Conservation (phyloP, 2,797 vertebrate species). For the Knipowitschia caucasica region DNA sequence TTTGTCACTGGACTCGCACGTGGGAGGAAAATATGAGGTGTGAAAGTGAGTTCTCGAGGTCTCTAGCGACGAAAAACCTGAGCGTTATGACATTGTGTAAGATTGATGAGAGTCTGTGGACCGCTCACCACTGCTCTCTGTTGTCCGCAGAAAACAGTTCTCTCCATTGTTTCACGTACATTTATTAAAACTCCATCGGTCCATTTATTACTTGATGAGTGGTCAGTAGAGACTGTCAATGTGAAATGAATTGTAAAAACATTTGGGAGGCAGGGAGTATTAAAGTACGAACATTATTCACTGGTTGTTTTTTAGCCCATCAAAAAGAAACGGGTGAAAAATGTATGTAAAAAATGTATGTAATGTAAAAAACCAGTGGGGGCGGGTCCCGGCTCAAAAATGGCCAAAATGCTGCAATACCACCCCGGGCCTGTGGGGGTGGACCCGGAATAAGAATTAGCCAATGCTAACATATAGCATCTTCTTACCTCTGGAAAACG, state of each 20-base stretch:
- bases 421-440: no score
- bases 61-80: constrained; percentile 19
- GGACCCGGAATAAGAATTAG: no score
- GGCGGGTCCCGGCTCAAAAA: no score
- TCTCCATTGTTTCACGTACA: constrained; percentile 20
- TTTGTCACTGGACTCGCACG: neutral
- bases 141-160: constrained; percentile 19
- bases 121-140: constrained; percentile 20
- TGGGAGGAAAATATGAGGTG: constrained; percentile 1
- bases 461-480: no score
- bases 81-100: constrained; percentile 22
- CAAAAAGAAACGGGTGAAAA: no score
- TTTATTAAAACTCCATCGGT: constrained; percentile 40
- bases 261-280: constrained; percentile 19
- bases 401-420: no score
- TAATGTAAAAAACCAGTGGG: no score
- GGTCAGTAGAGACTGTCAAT: constrained; percentile 15
- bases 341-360: no score
- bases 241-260: constrained; percentile 42
- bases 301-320: no score
- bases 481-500: no score
- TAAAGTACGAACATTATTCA: constrained; percentile 1
- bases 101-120: constrained; percentile 18
- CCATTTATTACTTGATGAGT: constrained; percentile 24
- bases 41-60: constrained; percentile 3